phyloP scores from a whole-genome alignment of 2,888 invertebrate genomes.

The Eilema griseolum region DNA sequence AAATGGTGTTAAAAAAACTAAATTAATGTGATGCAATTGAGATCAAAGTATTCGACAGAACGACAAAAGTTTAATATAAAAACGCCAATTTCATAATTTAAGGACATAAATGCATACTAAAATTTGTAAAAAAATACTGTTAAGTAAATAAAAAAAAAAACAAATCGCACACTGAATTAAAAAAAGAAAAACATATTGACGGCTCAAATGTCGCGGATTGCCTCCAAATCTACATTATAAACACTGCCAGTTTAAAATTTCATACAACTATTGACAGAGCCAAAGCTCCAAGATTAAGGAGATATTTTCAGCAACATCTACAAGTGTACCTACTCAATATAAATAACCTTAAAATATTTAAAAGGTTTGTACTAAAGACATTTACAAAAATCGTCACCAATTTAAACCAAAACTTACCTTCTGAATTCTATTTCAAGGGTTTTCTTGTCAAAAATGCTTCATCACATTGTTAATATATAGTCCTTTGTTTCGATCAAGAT shows the following conservation, averaged over 20 bases:
- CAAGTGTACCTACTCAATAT: not conserved
- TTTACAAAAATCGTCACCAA: not conserved
- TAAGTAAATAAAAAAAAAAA: no score
- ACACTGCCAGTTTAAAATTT: not conserved
- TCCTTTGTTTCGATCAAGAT: not conserved
- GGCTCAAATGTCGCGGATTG: no score
- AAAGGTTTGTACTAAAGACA: not conserved
- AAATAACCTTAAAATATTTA: not conserved
- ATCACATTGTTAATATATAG: slow-evolving; percentile 20
- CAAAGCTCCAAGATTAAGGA: not conserved
- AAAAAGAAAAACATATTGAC: no score
- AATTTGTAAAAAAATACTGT: no score
- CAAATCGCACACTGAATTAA: no score
- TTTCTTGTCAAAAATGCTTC: slow-evolving; percentile 13
- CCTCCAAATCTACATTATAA: not conserved
- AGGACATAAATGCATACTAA: no score
- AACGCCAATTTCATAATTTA: no score
- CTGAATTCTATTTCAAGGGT: slow-evolving; percentile 11
- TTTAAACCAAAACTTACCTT: slow-evolving; percentile 31
- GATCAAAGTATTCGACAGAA: no score
- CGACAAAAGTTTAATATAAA: no score
- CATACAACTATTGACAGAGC: not conserved
- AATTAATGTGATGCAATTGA: no score
- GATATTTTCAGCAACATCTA: not conserved
- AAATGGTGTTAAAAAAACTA: no score